Conservation (phyloP, 1,140 invertebrate species). For the Telenomus remus region DNA sequence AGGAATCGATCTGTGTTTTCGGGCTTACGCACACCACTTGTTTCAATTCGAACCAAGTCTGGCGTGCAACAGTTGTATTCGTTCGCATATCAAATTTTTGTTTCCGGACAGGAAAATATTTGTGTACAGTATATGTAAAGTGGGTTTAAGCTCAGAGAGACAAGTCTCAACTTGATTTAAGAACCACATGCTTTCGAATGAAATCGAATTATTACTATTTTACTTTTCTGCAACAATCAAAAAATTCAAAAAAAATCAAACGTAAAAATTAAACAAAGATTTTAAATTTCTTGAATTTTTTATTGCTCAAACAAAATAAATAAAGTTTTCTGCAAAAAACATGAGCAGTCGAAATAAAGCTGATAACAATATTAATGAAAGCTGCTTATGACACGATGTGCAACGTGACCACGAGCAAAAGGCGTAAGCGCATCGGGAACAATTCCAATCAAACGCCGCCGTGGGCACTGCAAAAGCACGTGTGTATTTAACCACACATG, state of each 20-base stretch:
- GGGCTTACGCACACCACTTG: slow-evolving; percentile 35
- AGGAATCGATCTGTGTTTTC: slow-evolving; percentile 66
- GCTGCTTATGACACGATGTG: slow-evolving; percentile 50
- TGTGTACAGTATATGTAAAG: slow-evolving; percentile 31
- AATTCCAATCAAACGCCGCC: slow-evolving; percentile 43
- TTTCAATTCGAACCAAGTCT: slow-evolving; percentile 32
- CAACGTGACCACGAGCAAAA: slow-evolving; percentile 44
- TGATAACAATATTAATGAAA: slow-evolving; percentile 18
- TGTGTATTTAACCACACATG: slow-evolving; percentile 59
- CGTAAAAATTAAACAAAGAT: too few relatives aligned
- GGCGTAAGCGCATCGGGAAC: slow-evolving; percentile 38
- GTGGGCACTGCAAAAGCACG: slow-evolving; percentile 23
- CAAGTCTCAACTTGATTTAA: neutral
- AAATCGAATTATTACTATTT: neutral
- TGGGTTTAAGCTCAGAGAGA: neutral
- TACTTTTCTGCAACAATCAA: neutral
- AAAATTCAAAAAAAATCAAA: too few relatives aligned
- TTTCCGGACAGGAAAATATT: slow-evolving; percentile 26
- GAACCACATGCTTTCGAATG: neutral
- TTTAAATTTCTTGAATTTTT: too few relatives aligned
- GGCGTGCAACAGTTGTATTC: slow-evolving; percentile 41
- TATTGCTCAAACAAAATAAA: too few relatives aligned
- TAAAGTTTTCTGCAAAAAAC: too few relatives aligned
- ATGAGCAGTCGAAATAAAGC: too few relatives aligned
- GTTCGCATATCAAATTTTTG: slow-evolving; percentile 47